Percentiles rank a stretch among this genome's conserved stretches.
These are phyloP conservation scores for Spatulosminthurus flaviceps DNA, from an alignment of 2,888 invertebrate species.

Conservation along the genomic window DNA sequence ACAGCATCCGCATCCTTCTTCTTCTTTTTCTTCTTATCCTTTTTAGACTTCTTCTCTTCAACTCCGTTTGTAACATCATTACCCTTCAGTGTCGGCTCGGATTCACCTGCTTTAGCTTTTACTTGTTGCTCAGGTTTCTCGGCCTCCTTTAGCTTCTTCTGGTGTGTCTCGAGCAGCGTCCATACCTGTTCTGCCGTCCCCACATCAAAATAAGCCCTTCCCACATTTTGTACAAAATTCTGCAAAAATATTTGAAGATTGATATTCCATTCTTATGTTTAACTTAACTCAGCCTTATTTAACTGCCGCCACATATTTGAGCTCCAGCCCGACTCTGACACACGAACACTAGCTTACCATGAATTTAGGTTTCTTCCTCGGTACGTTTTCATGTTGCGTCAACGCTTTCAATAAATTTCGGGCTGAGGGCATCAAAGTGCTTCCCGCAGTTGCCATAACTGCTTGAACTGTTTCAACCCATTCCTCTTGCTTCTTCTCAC, in stretches of 20 bases:
- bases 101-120: constrained; percentile 63
- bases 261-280: neutral
- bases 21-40: constrained; percentile 57
- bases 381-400: constrained; percentile 80
- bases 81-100: constrained; percentile 66
- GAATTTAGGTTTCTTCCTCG: constrained; percentile 85
- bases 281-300: no score
- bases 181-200: constrained; percentile 75
- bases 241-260: constrained; percentile 53
- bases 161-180: constrained; percentile 68
- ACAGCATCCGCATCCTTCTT: constrained; percentile 44
- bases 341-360: constrained; percentile 64
- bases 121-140: constrained; percentile 64
- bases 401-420: constrained; percentile 75
- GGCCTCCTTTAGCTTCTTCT: constrained; percentile 44
- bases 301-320: no score
- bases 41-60: constrained; percentile 69
- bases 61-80: constrained; percentile 67
- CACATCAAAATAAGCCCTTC: constrained; percentile 71
- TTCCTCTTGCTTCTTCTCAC: constrained; percentile 83
- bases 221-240: constrained; percentile 68
- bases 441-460: constrained; percentile 71
- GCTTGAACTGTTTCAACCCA: constrained; percentile 81
- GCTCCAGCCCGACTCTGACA: neutral
- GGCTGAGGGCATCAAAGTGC: constrained; percentile 71